Evolutionary conservation across 2,797 vertebrate species (phyloP).

Genomic region (Microcaecilia unicolor): DNA sequence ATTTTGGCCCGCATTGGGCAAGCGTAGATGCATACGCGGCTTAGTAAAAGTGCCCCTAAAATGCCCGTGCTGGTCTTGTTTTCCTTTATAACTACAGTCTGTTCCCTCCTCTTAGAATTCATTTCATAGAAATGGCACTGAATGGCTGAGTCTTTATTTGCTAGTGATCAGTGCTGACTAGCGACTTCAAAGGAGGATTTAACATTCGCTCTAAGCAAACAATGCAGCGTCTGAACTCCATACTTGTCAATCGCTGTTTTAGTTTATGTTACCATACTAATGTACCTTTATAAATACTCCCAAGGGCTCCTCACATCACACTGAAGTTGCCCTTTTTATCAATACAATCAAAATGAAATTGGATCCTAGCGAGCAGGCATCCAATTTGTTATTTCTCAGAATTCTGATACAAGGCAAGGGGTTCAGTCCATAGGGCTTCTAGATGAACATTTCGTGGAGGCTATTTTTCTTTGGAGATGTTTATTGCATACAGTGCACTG

Average conservation of each 20-base stretch:
- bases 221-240: constrained; percentile 39
- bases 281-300: constrained; percentile 33
- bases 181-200: constrained; percentile 30
- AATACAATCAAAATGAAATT: constrained; percentile 25
- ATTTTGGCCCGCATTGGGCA: too few relatives aligned
- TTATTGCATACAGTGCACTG: too few relatives aligned
- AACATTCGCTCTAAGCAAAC: constrained; percentile 35
- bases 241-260: constrained; percentile 44
- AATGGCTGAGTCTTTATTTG: constrained; percentile 15
- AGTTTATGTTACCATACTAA: constrained; percentile 19
- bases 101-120: background rate
- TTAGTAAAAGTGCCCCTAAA: too few relatives aligned
- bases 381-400: constrained; percentile 2
- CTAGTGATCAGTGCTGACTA: constrained; percentile 33
- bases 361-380: constrained; percentile 29
- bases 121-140: constrained; percentile 14
- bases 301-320: constrained; percentile 2
- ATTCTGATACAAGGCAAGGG: background rate
- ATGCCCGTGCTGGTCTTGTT: background rate
- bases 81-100: background rate
- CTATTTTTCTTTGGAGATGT: too few relatives aligned
- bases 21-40: too few relatives aligned
- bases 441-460: too few relatives aligned
- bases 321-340: constrained; percentile 27
- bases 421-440: rapidly evolving